Base-by-base conservation (phyloP, 1,140 invertebrate genomes). In the Aphelenchoides besseyi region DNA sequence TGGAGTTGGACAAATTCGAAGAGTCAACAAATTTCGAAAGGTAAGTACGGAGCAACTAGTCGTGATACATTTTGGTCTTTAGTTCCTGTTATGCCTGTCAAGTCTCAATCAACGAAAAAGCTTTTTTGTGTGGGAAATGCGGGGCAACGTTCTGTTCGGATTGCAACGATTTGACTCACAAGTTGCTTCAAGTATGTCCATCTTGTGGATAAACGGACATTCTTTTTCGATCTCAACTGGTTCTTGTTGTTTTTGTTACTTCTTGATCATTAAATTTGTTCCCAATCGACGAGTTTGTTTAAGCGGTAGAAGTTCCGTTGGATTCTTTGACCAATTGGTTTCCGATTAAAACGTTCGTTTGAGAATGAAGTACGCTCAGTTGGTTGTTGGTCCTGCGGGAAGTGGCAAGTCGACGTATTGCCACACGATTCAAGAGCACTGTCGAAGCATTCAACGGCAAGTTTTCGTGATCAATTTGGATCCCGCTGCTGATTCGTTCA, bases 381-480 rank as follows among this genome's bases (percentile, higher is more conserved):
- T 97, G 72, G 91, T 97, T 30, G 91, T 97, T 77, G 95, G 95
- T 2, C 94, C 94, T 18, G 94, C 95, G 1, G 95, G 95, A 1
- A 92, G 92, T 86, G 95, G 95, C 67, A 96, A 95, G 88, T 97
- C 95, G 0, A 98, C 95, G 0, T 99, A 98, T 84, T 98, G 96
- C 85, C 90, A 90, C 55, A 89, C 90, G 9, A 89, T 98, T 82
- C 90, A 92, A 71, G 90, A 90, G 84, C 92, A 97, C 86, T 92
- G 90, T 61, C 88, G 89, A 72, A 89, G 90, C 74, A 85, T 89
- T 2, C 90, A 89, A 71, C 88, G 93, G 80, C 87, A 88, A 1
- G 88, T 96, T 28, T 89, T 93, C 73, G 90, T 98, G 5, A 90
- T 98, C 0, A 98, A 99, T 88, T 87, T 99, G 41, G 96, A 99